Evolutionary conservation across 2,113 vertebrate genomes (phyloP).

Genomic region (Eleginops maclovinus): DNA sequence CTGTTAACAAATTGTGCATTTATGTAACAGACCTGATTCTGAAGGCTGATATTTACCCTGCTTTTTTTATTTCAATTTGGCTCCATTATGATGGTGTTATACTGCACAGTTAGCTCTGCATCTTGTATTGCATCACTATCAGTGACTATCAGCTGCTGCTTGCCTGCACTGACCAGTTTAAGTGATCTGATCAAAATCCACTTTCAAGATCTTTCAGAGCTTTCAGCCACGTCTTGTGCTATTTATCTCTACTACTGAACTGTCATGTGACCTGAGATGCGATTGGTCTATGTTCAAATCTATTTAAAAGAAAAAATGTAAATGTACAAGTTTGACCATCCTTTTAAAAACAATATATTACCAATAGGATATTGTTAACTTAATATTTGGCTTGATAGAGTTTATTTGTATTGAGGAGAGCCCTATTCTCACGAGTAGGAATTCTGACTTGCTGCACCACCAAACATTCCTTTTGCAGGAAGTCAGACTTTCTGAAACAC

Average conservation of each 20-base stretch:
- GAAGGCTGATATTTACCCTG: background rate
- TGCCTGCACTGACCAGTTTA: background rate
- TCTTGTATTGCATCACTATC: background rate
- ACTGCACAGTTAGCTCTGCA: background rate
- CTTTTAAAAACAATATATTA: no score
- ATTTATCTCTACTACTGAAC: background rate
- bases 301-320: no score
- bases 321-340: no score
- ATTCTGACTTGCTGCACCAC: slow-evolving; percentile 1
- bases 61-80: background rate
- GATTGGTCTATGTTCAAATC: no score
- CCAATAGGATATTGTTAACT: no score
- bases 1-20: background rate
- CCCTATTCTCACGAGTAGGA: background rate
- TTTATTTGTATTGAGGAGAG: background rate
- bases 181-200: background rate
- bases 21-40: background rate
- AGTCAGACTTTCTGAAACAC: slow-evolving; percentile 20
- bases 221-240: background rate
- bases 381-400: background rate
- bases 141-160: background rate
- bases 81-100: background rate
- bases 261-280: no score
- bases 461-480: background rate
- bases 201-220: background rate